Evolutionary conservation across 2,797 vertebrate genomes (phyloP).

Genomic region (Sebastes oblongus): DNA sequence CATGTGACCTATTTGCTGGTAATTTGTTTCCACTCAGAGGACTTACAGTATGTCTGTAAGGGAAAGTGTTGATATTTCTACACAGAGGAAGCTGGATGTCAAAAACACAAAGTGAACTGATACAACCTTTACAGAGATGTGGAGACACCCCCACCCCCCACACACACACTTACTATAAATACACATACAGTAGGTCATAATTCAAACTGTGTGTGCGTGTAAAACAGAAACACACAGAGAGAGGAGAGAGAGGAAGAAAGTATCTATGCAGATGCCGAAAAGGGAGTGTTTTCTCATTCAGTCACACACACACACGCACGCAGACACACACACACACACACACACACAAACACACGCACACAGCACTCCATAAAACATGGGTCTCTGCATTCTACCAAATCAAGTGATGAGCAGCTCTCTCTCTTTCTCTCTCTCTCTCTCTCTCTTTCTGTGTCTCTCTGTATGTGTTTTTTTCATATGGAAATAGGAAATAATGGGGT

Average conservation of each 20-base stretch:
- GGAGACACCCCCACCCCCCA: too few species aligned
- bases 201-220: neutral
- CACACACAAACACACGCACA: neutral
- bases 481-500: constrained; percentile 99
- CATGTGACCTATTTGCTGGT: too few species aligned
- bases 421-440: constrained; percentile 8
- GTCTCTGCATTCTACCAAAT: constrained; percentile 70
- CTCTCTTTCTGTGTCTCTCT: neutral
- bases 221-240: neutral
- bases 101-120: neutral
- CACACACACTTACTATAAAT: neutral
- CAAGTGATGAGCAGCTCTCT: constrained; percentile 48
- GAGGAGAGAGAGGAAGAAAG: neutral
- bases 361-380: constrained; percentile 41
- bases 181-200: neutral
- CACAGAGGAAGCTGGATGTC: neutral
- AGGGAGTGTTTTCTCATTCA: too few species aligned
- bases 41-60: too few species aligned
- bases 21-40: neutral
- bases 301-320: neutral
- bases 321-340: neutral
- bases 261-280: too few species aligned
- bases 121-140: too few species aligned
- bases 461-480: constrained; percentile 89
- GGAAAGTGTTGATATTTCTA: neutral